Evolutionary conservation across 1,140 invertebrate species (phyloP), one percentile per base, ranked within the genome.

Genomic region (Scaptomyza montana): DNA sequence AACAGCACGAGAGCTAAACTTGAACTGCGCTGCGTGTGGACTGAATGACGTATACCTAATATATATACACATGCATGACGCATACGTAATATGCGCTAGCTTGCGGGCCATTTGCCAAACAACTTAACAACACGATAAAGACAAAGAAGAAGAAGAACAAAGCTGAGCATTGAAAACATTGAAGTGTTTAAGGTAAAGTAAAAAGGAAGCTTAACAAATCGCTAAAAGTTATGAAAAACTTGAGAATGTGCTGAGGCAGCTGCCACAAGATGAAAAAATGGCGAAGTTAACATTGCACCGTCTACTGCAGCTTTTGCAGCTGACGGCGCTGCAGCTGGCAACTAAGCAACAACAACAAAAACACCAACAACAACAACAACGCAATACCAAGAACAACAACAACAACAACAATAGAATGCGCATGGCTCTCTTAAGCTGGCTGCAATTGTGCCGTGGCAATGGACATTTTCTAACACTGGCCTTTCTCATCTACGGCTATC

Each of bases 241-340:
- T 78, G 67, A 28, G 70, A 78, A 71, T 55, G 60, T 71, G 71
- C 78, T 86, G 77, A 61, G 54, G 61, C 60, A 57, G 57, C 57
- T 39, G 73, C 74, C 53, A 33, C 72, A 86, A 76, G 65, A 86
- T 89, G 81, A 68, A 63, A 89, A 77, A 77, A 89, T 86, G 81
- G 82, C 75, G 79, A 87, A 86, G 82, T 89, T 86, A 86, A 86
- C 82, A 62, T 64, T 86, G 84, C 79, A 77, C 46, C 74, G 75
- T 76, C 78, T 86, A 62, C 67, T 87, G 80, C 80, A 78, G 80
- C 80, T 67, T 73, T 59, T 84, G 78, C 82, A 87, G 59, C 73
- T 78, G 63, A 68, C 64, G 74, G 74, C 76, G 68, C 74, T 76
- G 76, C 73, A 78, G 74, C 62, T 78, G 73, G 73, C 73, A 68